These are phyloP conservation scores for Rhinogobius similis DNA, from an alignment of 2,113 vertebrate genomes.

Conservation along the genomic window DNA sequence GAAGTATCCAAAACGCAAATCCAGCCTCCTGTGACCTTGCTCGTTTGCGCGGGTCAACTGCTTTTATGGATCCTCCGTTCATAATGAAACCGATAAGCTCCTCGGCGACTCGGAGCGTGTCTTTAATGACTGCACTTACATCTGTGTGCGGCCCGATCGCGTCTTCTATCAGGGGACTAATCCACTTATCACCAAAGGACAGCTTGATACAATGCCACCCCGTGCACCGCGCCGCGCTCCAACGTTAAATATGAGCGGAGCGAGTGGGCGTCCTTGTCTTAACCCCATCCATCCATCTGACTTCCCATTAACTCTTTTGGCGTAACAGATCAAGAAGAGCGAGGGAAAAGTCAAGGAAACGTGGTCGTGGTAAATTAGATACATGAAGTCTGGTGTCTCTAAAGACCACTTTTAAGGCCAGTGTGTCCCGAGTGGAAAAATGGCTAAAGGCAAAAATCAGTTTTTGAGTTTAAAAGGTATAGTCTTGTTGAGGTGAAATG, in stretches of 20 bases:
- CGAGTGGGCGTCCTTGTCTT: constrained; percentile 21
- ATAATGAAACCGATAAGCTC: constrained; percentile 37
- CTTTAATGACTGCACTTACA: constrained; percentile 37
- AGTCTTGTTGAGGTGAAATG: background rate
- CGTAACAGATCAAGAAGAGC: background rate
- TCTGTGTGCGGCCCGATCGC: constrained; percentile 28
- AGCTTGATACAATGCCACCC: constrained; percentile 22
- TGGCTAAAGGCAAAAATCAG: background rate
- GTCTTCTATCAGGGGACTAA: constrained; percentile 38
- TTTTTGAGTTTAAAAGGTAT: background rate
- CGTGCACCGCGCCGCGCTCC: constrained; percentile 21
- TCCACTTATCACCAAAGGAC: constrained; percentile 49
- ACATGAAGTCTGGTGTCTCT: constrained; percentile 1
- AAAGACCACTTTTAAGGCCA: background rate
- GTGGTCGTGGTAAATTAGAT: background rate
- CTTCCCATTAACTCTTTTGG: constrained; percentile 6
- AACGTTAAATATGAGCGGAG: constrained; percentile 12
- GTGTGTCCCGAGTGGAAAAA: background rate
- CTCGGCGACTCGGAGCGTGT: constrained; percentile 28
- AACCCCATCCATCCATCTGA: constrained; percentile 16
- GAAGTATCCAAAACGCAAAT: constrained; percentile 19
- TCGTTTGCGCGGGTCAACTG: constrained; percentile 16
- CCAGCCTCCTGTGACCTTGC: constrained; percentile 1
- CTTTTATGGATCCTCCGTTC: constrained; percentile 23
- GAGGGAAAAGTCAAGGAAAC: background rate